Evolutionary conservation across 2,888 invertebrate genomes (phyloP).

Genomic region (Hylaea fasciaria): DNA sequence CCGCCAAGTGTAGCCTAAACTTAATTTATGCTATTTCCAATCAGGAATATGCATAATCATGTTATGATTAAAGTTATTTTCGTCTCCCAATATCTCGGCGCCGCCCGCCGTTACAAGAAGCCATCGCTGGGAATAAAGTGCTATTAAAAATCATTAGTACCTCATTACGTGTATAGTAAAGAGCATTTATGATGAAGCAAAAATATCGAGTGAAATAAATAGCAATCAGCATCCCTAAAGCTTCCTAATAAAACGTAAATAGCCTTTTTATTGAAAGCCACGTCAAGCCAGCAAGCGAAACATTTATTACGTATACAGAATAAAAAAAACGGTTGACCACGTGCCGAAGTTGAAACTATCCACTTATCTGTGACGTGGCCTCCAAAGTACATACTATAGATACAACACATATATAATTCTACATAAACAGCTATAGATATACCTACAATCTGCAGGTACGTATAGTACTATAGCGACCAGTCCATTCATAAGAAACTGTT

Average conservation of each 20-base stretch:
- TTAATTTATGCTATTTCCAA: too few species aligned
- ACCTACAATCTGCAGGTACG: slow-evolving; percentile 66
- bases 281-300: slow-evolving; percentile 30
- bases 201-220: slow-evolving; percentile 1
- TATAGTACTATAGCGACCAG: slow-evolving; percentile 79
- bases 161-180: too few species aligned
- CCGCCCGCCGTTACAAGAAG: too few species aligned
- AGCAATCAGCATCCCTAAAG: slow-evolving; percentile 6
- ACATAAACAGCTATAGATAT: slow-evolving; percentile 65
- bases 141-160: too few species aligned
- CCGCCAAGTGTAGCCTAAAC: too few species aligned
- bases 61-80: too few species aligned
- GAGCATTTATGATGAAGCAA: not conserved
- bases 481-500: slow-evolving; percentile 85
- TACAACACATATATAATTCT: slow-evolving; percentile 64
- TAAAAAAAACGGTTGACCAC: slow-evolving; percentile 67
- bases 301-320: slow-evolving; percentile 56
- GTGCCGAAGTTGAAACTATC: slow-evolving; percentile 55
- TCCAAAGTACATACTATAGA: slow-evolving; percentile 54
- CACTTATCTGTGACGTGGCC: slow-evolving; percentile 44
- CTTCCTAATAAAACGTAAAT: slow-evolving; percentile 7
- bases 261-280: slow-evolving; percentile 21
- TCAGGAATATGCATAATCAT: too few species aligned
- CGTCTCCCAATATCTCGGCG: too few species aligned
- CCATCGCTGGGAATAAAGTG: too few species aligned